Base-by-base conservation (phyloP, 2,113 vertebrate species). In the Pelecanus crispus region DNA sequence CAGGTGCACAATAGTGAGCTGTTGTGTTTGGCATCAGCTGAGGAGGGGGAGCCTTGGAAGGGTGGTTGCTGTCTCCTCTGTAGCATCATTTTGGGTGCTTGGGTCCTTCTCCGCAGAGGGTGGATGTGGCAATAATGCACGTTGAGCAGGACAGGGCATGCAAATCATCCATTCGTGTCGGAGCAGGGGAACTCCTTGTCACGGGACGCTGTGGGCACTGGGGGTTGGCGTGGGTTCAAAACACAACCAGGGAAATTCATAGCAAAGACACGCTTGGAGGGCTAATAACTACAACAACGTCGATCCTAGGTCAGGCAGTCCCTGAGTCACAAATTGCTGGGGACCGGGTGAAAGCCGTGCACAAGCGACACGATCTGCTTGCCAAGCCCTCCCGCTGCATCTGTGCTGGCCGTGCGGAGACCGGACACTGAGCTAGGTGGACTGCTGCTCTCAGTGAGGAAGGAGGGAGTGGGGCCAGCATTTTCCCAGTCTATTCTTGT, bases 371-470 rank as follows among this genome's bases (percentile, higher is more conserved):
- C 5, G 13, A 78, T 70, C 50, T 86, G 63, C 81, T 83, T 66
- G 45, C 55, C 72, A 58, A 49, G 34, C 81, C 77, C 45, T 70
- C 34, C 62, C 6, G 38, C 81, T 94, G 55, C 50, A 66, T 49
- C 89, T 3, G 0, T 65, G 44, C 0, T 3, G 34, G 32, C n/a
- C 0, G 0, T 44, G 63, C 63, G 44, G 72, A 56, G 44, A 34
- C 29, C 0, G 0, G 68, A 74, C 73, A 12, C 25, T 9, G 47
- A 67, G 42, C 19, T 45, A 8, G 52, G 50, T 67, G 55, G 52
- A 71, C 47, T 2, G 1, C 17, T 5, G 9, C 45, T 62, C 65
- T 58, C 73, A 17, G 13, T 19, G 56, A 84, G 49, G 63, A 86
- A 62, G 61, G 32, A 93, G 52, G 32, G n/a, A 92, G 22, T 16